A percentile compares a stretch with the other conserved stretches of the same genome.
Conservation (phyloP, 1,140 invertebrate genomes). For the Trissolcus basalis region DNA sequence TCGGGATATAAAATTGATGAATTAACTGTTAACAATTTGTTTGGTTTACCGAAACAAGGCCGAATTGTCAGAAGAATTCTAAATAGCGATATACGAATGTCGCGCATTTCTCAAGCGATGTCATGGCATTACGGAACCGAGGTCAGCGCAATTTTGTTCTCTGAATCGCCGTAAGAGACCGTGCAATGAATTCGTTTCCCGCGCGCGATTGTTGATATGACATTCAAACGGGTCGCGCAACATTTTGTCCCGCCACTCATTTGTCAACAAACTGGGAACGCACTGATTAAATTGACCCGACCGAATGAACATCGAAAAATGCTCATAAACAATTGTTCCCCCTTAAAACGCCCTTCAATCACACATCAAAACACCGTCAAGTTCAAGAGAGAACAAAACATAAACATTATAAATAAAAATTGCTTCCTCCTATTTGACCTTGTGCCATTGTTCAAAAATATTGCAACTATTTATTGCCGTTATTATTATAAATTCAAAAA, state of each 20-base stretch:
- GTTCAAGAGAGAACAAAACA: too few species aligned
- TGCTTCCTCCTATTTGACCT: too few species aligned
- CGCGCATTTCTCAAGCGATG: conserved; percentile 22
- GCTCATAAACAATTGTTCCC: too few species aligned
- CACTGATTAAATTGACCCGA: too few species aligned
- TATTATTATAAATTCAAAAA: too few species aligned
- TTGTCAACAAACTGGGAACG: too few species aligned
- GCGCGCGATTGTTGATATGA: neutral
- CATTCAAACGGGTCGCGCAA: neutral
- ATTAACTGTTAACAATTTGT: conserved; percentile 2
- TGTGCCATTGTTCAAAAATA: too few species aligned
- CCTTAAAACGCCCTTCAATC: too few species aligned
- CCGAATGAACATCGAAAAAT: too few species aligned
- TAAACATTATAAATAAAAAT: too few species aligned
- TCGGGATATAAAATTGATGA: neutral
- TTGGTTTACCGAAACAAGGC: conserved; percentile 21
- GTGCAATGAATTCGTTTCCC: conserved; percentile 4
- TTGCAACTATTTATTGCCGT: too few species aligned
- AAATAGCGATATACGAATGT: conserved; percentile 17
- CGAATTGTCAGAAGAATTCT: conserved; percentile 7
- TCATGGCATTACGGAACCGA: conserved; percentile 18
- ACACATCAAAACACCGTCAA: too few species aligned
- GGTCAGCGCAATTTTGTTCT: conserved; percentile 28
- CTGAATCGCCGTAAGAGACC: conserved; percentile 9
- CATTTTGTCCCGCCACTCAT: neutral